Base-by-base conservation (phyloP, 2,113 vertebrate species). In the Toxotes jaculatrix region DNA sequence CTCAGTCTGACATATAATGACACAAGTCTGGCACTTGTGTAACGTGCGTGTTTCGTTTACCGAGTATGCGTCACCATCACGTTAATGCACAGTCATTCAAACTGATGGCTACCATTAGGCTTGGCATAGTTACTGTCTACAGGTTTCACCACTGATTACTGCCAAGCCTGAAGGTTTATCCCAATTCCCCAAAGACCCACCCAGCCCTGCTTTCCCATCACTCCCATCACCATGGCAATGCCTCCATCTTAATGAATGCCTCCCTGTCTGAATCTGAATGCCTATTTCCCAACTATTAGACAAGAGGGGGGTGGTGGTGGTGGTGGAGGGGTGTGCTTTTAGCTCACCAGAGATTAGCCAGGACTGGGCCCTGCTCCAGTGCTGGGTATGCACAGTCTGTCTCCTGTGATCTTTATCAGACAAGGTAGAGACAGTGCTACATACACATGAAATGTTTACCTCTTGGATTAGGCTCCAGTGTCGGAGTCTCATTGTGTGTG, bases 171-270 rank as follows among this genome's bases (percentile, higher is more conserved):
- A 64, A 71, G 77, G 77, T 88, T 87, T 61, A 83, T 76, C 77
- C 78, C 42, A 70, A 43, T 73, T 51, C 85, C 83, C 83, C 27
- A 66, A 76, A 88, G 88, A 89, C 74, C 59, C 45, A 56, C 74
- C 66, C 64, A 21, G 43, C 49, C 74, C 63, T 66, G 9, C 61
- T 67, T 75, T 84, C 64, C 80, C 64, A 38, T 86, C 83, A 71
- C 38, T 75, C 31, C 78, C 70, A 88, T 92, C 70, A 53, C 90
- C 89, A 93, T 93, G 89, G 89, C 71, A 65, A 92, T 93, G 63
- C 56, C 56, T 80, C 67, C 43, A 82, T 76, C 77, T 82, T 82
- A 77, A 85, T 72, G 32, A 86, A 49, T 47, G 38, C 53, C 72
- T 59, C 65, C 59, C 23, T 36, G 47, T 84, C 61, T 86, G 57